Evolutionary conservation across 2,888 invertebrate species (phyloP), one percentile per base, ranked within the genome.

Genomic region (Temnothorax rugatulus): DNA sequence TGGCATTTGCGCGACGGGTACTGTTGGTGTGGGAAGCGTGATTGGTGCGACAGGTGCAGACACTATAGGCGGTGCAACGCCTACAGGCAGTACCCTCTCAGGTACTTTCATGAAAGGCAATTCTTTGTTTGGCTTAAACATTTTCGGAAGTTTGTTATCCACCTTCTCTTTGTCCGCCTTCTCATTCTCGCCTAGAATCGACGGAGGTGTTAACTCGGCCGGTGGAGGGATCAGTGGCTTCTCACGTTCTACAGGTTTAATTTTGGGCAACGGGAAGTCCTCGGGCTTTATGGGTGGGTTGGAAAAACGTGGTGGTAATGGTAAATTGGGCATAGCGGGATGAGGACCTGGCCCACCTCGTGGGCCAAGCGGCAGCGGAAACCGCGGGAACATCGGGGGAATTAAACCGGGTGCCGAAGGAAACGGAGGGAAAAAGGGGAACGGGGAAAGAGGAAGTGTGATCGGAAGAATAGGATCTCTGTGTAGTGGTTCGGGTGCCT

Each of bases 401-500:
- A 97, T 97, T 66, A 97, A 95, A 50, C 97, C 96, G 18, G 96
- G 96, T 0, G 96, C 96, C 47, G 93, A 86, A 41, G 94, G 92
- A 64, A 94, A 94, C 11, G 93, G 89, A 44, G 95, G 93, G 25
- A 95, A 94, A 85, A 95, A 95, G 2, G 95, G 95, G 61, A 95
- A n/a, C n/a, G n/a, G 29, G 29, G 29, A 29, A 29, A 4, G 29
- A 4, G 93, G 96, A 94, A 93, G 95, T 92, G 91, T 95, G 94
- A 93, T 96, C 91, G 90, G 96, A 95, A 95, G 96, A 96, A 57
- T 96, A 95, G 92, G 84, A 75, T 94, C 93, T 86, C 92, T 91
- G 21, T 89, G 89, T 25, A 86, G 63, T 7, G 91, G 86, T 68
- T 94, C 94, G 3, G 93, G 92, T 38, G 93, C 94, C 76, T 95